Evolutionary conservation across 2,113 vertebrate genomes (phyloP), one percentile per base, ranked within the genome.

Genomic region (Plecturocebus donacophilus): DNA sequence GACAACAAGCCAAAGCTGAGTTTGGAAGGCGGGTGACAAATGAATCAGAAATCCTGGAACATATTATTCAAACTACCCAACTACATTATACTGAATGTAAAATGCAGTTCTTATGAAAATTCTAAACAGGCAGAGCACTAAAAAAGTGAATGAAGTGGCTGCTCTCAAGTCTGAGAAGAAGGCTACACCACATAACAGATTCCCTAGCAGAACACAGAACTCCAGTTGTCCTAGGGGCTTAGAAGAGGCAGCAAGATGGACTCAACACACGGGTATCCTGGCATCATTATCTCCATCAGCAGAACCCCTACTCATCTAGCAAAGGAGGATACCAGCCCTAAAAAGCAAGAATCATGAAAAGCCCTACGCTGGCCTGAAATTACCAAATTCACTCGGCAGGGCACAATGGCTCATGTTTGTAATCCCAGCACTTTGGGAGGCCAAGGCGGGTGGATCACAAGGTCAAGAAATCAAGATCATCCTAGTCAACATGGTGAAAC

Each of bases 171-270:
- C 9, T 6, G 54, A 42, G 42, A 27, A 27, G 40, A 71, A 87
- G 42, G 61, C 42, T 52, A 14, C 0, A 5, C 20, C 61, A 45
- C 32, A 17, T 0, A 8, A 64, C 27, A 23, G 2, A 4, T 2
- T 82, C 54, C 91, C 25, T 1, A 14, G 8, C 25, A 13, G 23
- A 35, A 19, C 0, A 1, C n/a, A 20, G 47, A 70, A 27, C 40
- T 21, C 49, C 17, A 19, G 23, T 1, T 14, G 21, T 4, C 3
- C 0, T 5, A 27, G 27, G 76, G 27, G 11, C 52, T 0, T 0
- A 27, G 20, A 40, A 32, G 10, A 2, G 9, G n/a, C 8, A 8
- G 58, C 35, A 0, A 16, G 5, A 21, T 0, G 20, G 32, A 56
- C 10, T n/a, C 20, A 25, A 14, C 0, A 0, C 30, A 23, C 5